A percentile compares a stretch with the other conserved stretches of the same genome.
Conservation (phyloP, 1,140 invertebrate species). For the Temnothorax longispinosus region DNA sequence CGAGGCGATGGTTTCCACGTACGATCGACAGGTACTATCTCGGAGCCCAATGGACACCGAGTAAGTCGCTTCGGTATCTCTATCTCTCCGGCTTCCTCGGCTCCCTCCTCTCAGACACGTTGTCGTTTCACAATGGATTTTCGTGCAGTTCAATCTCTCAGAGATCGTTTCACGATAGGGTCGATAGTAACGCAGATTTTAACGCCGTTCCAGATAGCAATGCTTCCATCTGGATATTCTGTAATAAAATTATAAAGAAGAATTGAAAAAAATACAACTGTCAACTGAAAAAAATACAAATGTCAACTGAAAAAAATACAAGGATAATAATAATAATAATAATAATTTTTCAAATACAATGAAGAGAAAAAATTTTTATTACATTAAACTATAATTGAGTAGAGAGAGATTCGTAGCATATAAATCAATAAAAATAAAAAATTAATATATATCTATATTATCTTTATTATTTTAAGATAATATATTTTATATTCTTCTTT, state of each 20-base stretch:
- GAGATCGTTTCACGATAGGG: slow-evolving; percentile 58
- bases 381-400: background rate
- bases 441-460: background rate
- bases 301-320: slow-evolving; percentile 14
- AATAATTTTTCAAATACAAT: background rate
- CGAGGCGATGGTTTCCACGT: slow-evolving; percentile 73
- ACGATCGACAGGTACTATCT: slow-evolving; percentile 75
- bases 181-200: slow-evolving; percentile 48
- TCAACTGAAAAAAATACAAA: slow-evolving; percentile 7
- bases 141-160: slow-evolving; percentile 54
- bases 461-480: background rate
- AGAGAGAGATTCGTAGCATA: background rate
- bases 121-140: slow-evolving; percentile 57
- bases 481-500: background rate
- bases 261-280: background rate
- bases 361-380: background rate
- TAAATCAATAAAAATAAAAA: background rate
- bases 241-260: slow-evolving; percentile 32
- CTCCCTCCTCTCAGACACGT: slow-evolving; percentile 34
- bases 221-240: slow-evolving; percentile 27
- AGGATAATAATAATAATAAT: background rate
- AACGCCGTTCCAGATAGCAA: slow-evolving; percentile 43
- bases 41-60: slow-evolving; percentile 55
- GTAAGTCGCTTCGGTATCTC: slow-evolving; percentile 63
- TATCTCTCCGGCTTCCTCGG: slow-evolving; percentile 45